These are phyloP conservation scores for Patagioenas fasciata DNA, from an alignment of 2,113 vertebrate genomes.

Conservation along the genomic window DNA sequence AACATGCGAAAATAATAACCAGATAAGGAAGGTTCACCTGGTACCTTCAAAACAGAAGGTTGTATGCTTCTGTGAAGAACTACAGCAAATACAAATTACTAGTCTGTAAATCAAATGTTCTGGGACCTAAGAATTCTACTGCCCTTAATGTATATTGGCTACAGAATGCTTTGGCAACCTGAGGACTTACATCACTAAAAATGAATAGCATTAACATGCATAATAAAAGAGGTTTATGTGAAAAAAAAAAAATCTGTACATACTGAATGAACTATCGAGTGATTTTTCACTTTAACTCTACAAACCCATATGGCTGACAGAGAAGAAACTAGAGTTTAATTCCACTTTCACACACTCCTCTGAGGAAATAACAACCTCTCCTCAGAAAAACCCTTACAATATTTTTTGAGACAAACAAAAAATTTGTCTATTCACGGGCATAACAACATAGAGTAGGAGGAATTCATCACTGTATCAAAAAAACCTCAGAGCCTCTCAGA, in stretches of 20 bases:
- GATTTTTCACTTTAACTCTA: background rate
- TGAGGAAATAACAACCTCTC: too few species aligned
- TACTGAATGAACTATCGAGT: background rate
- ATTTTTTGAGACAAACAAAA: background rate
- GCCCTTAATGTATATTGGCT: background rate
- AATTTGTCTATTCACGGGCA: background rate
- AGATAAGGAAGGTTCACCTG: background rate
- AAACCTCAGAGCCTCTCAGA: background rate
- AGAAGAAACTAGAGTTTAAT: background rate
- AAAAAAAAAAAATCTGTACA: background rate
- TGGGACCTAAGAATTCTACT: background rate
- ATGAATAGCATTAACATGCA: background rate
- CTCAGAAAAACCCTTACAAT: background rate
- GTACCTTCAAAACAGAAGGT: background rate
- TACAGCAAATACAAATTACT: background rate
- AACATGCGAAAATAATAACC: background rate
- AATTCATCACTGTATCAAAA: background rate
- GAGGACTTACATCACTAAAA: background rate
- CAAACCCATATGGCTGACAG: background rate
- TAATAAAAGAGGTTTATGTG: background rate
- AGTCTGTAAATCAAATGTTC: background rate
- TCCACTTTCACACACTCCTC: accelerated
- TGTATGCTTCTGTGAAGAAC: background rate
- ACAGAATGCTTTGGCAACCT: background rate
- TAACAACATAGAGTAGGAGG: background rate